A percentile compares a stretch with the other conserved stretches of the same genome.
Evolutionary conservation across 2,888 invertebrate species (phyloP).

Genomic region (Tineola bisselliella): DNA sequence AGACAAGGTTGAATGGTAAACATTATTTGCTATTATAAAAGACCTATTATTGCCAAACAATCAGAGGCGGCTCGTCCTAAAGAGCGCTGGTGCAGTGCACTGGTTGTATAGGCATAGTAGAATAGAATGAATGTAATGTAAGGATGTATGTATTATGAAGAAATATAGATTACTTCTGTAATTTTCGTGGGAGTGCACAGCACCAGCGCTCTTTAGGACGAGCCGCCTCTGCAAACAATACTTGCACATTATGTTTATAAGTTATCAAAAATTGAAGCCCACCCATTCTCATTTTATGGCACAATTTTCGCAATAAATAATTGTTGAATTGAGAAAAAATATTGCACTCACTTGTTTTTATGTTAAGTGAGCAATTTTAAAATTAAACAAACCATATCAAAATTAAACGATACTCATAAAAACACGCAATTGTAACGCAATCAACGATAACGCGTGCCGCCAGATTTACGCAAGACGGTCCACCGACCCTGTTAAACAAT

Average conservation of each 20-base stretch:
- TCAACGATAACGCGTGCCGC: slow-evolving; percentile 19
- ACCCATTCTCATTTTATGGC: neutral
- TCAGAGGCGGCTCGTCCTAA: too few relatives aligned
- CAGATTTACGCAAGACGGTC: slow-evolving; percentile 18
- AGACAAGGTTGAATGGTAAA: neutral
- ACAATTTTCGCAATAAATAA: slow-evolving; percentile 1
- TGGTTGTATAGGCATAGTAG: too few relatives aligned
- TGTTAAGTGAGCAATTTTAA: neutral
- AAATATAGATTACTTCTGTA: too few relatives aligned
- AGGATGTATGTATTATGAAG: too few relatives aligned
- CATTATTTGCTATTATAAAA: neutral
- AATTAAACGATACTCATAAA: neutral
- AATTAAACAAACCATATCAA: neutral
- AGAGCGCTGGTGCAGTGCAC: too few relatives aligned
- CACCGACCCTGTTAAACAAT: slow-evolving; percentile 3
- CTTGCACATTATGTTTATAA: neutral
- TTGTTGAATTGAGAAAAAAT: neutral
- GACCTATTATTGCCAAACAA: too few relatives aligned
- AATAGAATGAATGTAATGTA: too few relatives aligned
- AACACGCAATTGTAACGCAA: slow-evolving; percentile 16
- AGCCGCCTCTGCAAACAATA: too few relatives aligned
- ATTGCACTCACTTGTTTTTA: neutral
- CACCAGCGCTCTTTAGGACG: too few relatives aligned
- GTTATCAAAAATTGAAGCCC: neutral
- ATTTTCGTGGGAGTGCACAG: too few relatives aligned